Conservation (phyloP, 2,113 vertebrate genomes). For the Pithys albifrons region DNA sequence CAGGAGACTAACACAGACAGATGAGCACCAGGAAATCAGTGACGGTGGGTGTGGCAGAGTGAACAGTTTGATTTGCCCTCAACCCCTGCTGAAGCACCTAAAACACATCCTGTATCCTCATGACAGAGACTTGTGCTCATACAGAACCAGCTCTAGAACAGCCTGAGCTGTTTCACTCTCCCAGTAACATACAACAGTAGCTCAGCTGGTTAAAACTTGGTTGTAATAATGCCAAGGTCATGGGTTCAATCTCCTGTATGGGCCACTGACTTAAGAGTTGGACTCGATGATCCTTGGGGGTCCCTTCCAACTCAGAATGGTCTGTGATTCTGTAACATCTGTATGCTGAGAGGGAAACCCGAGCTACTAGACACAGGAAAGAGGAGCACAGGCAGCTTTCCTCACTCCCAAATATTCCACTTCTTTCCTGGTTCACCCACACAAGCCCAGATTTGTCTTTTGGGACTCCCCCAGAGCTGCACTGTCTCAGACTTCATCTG, state of each 20-base stretch:
- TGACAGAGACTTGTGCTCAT: neutral
- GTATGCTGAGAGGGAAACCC: neutral
- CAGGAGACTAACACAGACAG: neutral
- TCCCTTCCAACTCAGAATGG: no score
- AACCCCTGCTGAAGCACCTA: neutral
- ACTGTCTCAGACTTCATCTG: neutral
- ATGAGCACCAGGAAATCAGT: neutral
- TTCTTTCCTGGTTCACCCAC: neutral
- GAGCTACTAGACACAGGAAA: neutral
- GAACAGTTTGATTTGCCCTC: neutral
- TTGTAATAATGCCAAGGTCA: no score
- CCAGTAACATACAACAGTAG: rapidly evolving
- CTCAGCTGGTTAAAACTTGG: no score
- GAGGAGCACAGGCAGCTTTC: neutral
- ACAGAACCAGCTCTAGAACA: neutral
- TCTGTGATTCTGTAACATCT: neutral
- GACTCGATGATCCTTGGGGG: no score
- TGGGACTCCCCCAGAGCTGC: neutral
- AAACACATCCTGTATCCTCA: neutral
- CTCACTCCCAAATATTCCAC: neutral
- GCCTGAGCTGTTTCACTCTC: neutral
- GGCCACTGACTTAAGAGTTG: no score
- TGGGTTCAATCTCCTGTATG: no score
- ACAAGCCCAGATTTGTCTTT: neutral
- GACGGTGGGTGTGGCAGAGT: neutral